A percentile compares a stretch with the other conserved stretches of the same genome.
Evolutionary conservation across 2,113 vertebrate genomes (phyloP).

Genomic region (Meles meles): DNA sequence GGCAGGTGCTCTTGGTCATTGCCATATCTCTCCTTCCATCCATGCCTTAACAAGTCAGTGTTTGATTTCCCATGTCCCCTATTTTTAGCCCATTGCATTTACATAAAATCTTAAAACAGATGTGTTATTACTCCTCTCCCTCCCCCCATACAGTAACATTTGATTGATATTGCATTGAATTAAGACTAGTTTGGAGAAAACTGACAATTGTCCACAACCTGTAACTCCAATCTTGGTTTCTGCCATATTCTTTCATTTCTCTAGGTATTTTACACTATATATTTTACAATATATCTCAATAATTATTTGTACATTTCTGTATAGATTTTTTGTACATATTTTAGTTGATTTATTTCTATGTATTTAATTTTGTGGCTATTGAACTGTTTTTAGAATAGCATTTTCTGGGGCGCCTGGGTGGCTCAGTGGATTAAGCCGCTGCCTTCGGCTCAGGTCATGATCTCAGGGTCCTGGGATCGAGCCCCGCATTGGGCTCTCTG

Average conservation of each 20-base stretch:
- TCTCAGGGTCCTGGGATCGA: too few relatives aligned
- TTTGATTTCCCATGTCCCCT: neutral
- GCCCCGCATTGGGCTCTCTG: too few relatives aligned
- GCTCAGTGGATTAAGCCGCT: too few relatives aligned
- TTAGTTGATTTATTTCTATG: neutral
- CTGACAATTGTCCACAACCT: neutral
- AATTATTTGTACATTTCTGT: neutral
- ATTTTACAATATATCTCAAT: neutral
- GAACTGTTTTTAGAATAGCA: neutral
- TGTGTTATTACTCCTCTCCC: fast-evolving
- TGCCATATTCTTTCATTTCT: neutral
- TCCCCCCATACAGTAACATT: neutral
- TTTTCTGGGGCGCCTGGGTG: too few relatives aligned
- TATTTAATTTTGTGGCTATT: neutral
- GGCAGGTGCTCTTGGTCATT: neutral
- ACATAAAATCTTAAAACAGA: neutral
- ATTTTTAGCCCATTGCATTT: neutral
- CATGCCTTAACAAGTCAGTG: neutral
- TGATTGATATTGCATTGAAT: neutral
- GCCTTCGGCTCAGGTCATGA: too few relatives aligned
- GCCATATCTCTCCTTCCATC: neutral
- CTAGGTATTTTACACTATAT: neutral
- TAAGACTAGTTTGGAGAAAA: neutral
- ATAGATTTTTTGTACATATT: neutral
- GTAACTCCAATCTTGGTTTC: neutral